Conservation (phyloP, 2,888 invertebrate genomes). For the Lepidochrysops patricia region DNA sequence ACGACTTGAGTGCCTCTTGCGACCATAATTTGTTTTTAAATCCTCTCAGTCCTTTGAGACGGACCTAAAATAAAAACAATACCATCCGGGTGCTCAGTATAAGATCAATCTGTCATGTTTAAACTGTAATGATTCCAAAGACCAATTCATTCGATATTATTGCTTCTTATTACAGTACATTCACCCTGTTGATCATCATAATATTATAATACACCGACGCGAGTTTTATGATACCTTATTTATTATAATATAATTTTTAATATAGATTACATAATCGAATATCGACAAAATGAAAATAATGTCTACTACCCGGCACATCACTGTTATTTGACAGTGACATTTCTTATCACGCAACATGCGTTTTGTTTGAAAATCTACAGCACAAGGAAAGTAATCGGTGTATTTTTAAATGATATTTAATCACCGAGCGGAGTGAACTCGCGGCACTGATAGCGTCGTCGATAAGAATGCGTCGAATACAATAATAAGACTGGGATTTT, state of each 20-base stretch:
- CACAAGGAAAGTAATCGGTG: not conserved
- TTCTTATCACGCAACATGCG: constrained; percentile 12
- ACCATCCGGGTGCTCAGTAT: not conserved
- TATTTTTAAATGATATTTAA: not conserved
- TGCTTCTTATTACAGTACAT: not conserved
- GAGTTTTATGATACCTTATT: no score
- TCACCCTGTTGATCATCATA: constrained; percentile 2
- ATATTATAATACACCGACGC: no score
- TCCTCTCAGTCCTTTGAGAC: constrained; percentile 31
- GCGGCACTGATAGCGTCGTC: constrained; percentile 18
- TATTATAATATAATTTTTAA: no score
- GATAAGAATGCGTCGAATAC: constrained; percentile 42
- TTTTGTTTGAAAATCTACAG: constrained; percentile 17
- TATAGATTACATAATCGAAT: no score
- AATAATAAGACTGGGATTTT: constrained; percentile 32
- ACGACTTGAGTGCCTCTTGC: constrained; percentile 53
- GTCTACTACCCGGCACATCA: not conserved
- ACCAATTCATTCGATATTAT: not conserved
- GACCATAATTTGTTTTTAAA: constrained; percentile 65
- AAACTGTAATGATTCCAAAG: not conserved
- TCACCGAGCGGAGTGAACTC: constrained; percentile 5
- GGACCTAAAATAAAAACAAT: not conserved
- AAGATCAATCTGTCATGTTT: constrained; percentile 3
- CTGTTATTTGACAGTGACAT: not conserved
- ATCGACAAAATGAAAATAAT: no score